Base-by-base conservation (phyloP, 2,113 vertebrate genomes). In the Callospermophilus lateralis region DNA sequence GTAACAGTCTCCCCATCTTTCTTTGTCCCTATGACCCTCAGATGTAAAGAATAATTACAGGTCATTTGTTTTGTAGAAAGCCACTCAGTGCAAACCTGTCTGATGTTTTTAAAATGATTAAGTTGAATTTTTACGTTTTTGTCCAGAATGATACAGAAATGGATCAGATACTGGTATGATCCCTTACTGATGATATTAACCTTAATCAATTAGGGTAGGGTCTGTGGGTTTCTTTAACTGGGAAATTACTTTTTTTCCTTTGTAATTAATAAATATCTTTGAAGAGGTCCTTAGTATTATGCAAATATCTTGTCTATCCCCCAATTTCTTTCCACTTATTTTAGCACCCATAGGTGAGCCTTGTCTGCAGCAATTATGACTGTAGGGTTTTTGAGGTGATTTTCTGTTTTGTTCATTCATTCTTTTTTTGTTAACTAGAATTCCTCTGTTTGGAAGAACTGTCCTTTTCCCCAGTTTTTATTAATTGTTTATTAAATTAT, bases 401-500 rank as follows among this genome's bases (percentile, higher is more conserved):
- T 45, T 73, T 79, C 32, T 55, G 4, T 51, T 92, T 95, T 22
- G 24, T 8, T 74, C 34, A 76, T 6, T 80, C 32, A 79, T 45
- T 76, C 58, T 58, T 34, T 4, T 63, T 85, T 42, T 70, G 12
- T 65, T 80, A 61, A 68, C 65, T 77, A 68, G 24, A 78, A 39
- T 63, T 86, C 30, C 37, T 89, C 12, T 26, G 0, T 65, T 65
- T 84, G 4, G 9, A 74, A 94, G 7, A 65, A 0, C 1, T 55
- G 0, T 32, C 6, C 12, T 9, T n/a, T 84, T 19, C 70, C 13
- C 11, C 17, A 34, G 8, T 58, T 84, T 48, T 17, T 39, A 51
- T 26, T 89, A 51, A 61, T 86, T 72, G 53, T 67, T 26, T 87
- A 58, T 83, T 74, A 17, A 73, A 24, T 94, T 70, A 45, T 37